phyloP scores from a whole-genome alignment of 2,797 vertebrate genomes.

The Dallia pectoralis region DNA sequence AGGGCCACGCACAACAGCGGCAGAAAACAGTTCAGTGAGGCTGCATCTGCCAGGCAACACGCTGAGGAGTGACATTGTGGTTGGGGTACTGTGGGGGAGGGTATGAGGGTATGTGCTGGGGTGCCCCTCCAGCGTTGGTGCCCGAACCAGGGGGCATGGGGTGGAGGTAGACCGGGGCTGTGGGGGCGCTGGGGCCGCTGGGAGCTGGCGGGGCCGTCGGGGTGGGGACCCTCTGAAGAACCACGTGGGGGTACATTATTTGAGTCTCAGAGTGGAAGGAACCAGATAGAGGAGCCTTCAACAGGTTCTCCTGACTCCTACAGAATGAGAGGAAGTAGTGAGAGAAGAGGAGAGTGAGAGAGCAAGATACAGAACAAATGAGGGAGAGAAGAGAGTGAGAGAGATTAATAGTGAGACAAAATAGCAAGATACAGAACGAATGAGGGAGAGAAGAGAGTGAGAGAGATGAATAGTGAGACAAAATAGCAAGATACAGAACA shows the following conservation, averaged over 20 bases:
- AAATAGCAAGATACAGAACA: slow-evolving; percentile 11
- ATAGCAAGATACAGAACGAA: slow-evolving; percentile 14
- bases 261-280: slow-evolving; percentile 72
- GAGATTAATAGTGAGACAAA: no score
- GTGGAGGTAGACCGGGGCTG: slow-evolving; percentile 63
- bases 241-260: slow-evolving; percentile 73
- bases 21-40: slow-evolving; percentile 52
- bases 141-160: slow-evolving; percentile 58
- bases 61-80: slow-evolving; percentile 46
- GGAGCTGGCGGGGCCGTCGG: slow-evolving; percentile 57
- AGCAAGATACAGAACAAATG: slow-evolving; percentile 13
- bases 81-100: slow-evolving; percentile 59
- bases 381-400: background rate
- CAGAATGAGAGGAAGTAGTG: background rate
- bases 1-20: background rate
- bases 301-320: slow-evolving; percentile 77
- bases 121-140: slow-evolving; percentile 28
- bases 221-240: slow-evolving; percentile 74
- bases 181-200: slow-evolving; percentile 58
- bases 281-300: slow-evolving; percentile 67
- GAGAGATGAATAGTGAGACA: background rate
- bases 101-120: slow-evolving; percentile 57
- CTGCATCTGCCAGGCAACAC: slow-evolving; percentile 51
- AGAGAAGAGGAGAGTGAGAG: background rate
- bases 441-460: background rate